Base-by-base conservation (phyloP, 2,113 vertebrate species). In the Planiliza haematocheilus region DNA sequence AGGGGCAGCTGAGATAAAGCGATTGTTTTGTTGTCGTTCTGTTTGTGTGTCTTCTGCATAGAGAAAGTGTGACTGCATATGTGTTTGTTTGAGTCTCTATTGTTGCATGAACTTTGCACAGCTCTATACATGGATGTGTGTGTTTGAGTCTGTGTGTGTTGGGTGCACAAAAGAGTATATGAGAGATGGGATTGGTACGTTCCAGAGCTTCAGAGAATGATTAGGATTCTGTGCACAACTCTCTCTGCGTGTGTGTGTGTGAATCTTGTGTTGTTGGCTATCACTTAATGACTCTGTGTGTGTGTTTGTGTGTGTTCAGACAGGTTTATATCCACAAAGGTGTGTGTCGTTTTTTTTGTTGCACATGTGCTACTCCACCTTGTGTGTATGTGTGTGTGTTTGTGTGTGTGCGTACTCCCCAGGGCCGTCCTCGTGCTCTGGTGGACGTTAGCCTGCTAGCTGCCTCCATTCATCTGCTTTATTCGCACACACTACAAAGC, bases 401-500 rank as follows among this genome's bases (percentile, higher is more conserved):
- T 42, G 21, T 58, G 60, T 69, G 68, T 21, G 62, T 89, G 93
- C 88, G 91, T 89, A 91, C 92, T 95, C 93, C 95, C 94, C 88
- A 91, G 93, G 95, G 95, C 92, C 91, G 90, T 89, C 92, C 93
- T 90, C 88, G 84, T 95, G 94, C 92, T 95, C 91, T 93, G 93
- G 81, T 84, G 85, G 85, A 89, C 91, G 88, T 93, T 86, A 73
- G 81, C 74, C 81, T 74, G 66, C 85, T 86, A 65, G 77, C 67
- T 94, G 92, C 91, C 90, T 92, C 91, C 91, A 95, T 97, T 95
- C 95, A 96, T 96, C 94, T 94, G 91, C 93, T 93, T 96, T 96
- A 95, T 95, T 95, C 95, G 94, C 94, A 95, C 92, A 70, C 51
- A 87, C 94, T 94, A 95, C 94, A 95, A 94, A 93, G 94, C 89